phyloP scores from a whole-genome alignment of 30 jellyfish, hydroid and myxozoan species.

The Pelagia noctiluca region DNA sequence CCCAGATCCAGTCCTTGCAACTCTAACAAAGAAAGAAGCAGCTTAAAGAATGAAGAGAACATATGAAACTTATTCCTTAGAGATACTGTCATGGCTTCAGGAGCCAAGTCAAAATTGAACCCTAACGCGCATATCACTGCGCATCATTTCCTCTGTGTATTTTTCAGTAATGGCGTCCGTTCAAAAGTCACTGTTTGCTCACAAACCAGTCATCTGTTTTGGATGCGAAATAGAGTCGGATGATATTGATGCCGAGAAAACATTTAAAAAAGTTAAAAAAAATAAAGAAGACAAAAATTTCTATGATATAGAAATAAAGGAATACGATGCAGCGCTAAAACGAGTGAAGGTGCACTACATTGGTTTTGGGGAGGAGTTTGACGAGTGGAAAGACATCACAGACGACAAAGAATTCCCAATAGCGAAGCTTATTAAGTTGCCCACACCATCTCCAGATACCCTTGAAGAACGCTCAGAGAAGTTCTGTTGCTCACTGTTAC shows the following conservation, averaged over 20 bases:
- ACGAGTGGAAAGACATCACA: constrained; percentile 8
- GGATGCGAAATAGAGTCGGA: too few species aligned
- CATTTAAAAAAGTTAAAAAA: too few species aligned
- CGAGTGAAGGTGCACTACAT: background rate
- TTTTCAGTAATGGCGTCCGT: too few species aligned
- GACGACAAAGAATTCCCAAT: background rate
- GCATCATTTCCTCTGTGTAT: too few species aligned
- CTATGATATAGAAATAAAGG: constrained; percentile 14
- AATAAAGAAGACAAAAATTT: background rate
- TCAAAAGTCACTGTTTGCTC: too few species aligned
- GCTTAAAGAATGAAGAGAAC: constrained; percentile 32
- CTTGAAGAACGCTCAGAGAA: background rate
- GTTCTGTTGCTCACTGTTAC: too few species aligned
- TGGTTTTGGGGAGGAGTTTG: background rate
- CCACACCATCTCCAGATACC: background rate
- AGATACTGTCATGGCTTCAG: too few species aligned
- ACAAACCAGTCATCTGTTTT: too few species aligned
- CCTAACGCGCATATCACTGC: too few species aligned
- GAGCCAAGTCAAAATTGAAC: too few species aligned
- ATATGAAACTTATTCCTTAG: too few species aligned
- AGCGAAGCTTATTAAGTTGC: background rate
- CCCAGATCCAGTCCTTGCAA: constrained; percentile 62
- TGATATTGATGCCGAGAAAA: too few species aligned
- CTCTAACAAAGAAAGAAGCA: constrained; percentile 40
- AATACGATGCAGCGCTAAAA: background rate